Conservation (phyloP, 2,113 vertebrate species). For the Gobiocypris rarus region DNA sequence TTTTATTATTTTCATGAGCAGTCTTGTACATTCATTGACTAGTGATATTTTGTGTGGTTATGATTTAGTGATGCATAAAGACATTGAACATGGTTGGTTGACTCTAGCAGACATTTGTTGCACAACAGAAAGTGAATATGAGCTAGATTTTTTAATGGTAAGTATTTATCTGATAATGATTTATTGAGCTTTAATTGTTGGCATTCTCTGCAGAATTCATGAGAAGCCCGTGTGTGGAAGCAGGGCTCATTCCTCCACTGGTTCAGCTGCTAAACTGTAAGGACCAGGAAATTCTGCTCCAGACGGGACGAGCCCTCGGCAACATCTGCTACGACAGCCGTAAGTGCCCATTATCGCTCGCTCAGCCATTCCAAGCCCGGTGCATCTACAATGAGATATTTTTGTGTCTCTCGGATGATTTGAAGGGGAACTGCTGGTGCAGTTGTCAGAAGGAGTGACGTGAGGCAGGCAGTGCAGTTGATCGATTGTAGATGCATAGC, state of each 20-base stretch:
- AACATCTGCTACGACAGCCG: conserved; percentile 99
- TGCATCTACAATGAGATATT: neutral
- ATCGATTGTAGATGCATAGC: neutral
- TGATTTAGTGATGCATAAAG: too few relatives aligned
- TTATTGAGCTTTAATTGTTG: neutral
- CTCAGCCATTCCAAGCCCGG: neutral
- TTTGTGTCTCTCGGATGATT: neutral
- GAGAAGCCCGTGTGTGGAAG: conserved; percentile 93
- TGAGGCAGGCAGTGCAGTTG: neutral
- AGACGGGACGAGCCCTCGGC: conserved; percentile 95
- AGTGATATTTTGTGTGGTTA: too few relatives aligned
- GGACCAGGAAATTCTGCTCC: conserved; percentile 95
- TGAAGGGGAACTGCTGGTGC: conserved; percentile 2
- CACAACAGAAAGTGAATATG: neutral
- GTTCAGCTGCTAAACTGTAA: conserved; percentile 90
- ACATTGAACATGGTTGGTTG: neutral
- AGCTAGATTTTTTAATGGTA: neutral
- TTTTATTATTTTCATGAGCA: neutral
- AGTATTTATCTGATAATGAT: neutral
- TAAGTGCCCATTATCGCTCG: conserved; percentile 78
- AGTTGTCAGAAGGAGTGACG: conserved; percentile 12
- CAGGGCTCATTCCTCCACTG: conserved; percentile 91
- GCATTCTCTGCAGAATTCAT: conserved; percentile 86
- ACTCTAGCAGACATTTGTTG: neutral
- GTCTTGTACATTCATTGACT: neutral